Evolutionary conservation across 2,113 vertebrate genomes (phyloP), one percentile per base, ranked within the genome.

Genomic region (Chaenocephalus aceratus): DNA sequence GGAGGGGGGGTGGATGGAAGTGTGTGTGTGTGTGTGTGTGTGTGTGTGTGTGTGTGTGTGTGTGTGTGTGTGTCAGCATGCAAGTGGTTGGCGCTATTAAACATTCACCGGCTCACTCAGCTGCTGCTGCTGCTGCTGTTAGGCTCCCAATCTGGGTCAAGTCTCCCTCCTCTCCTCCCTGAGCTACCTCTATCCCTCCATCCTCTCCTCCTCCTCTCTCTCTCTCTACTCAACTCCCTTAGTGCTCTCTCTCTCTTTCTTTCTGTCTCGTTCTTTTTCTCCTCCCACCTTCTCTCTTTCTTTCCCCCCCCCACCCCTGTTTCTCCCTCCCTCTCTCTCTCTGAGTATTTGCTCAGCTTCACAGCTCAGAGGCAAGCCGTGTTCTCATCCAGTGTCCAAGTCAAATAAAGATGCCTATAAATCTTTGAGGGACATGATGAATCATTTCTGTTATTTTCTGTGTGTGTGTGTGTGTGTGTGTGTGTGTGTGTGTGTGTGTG

Each of bases 101-200:
- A 93, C 90, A 94, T 93, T 94, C 93, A 94, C 90, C 84, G 83
- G 88, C 90, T 94, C 90, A 91, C 91, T 94, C 93, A 84, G 86
- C 90, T 87, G 90, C 93, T 92, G 89, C 85, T 76, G 86, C 83
- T 84, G 84, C 80, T 87, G 85, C 26, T 26, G 26, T 91, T 91
- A 76, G 90, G 85, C 91, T 91, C 85, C 85, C 93, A 92, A 94
- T 94, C 92, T 94, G 92, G 92, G 93, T 94, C 93, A 94, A 91
- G 91, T 92, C 93, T 92, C 88, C 78, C 88, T 92, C 82, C 86
- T 91, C 87, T 93, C 80, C 88, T 91, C 91, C 91, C 91, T 74
- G 71, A 91, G 85, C 93, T 92, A 79, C 88, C 86, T 89, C 90
- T 61, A 84, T 88, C 88, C 87, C 84, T 91, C 87, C 82, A 83